A percentile compares a stretch with the other conserved stretches of the same genome.
Conservation (phyloP, 2,113 vertebrate species). For the Cebidichthys violaceus region DNA sequence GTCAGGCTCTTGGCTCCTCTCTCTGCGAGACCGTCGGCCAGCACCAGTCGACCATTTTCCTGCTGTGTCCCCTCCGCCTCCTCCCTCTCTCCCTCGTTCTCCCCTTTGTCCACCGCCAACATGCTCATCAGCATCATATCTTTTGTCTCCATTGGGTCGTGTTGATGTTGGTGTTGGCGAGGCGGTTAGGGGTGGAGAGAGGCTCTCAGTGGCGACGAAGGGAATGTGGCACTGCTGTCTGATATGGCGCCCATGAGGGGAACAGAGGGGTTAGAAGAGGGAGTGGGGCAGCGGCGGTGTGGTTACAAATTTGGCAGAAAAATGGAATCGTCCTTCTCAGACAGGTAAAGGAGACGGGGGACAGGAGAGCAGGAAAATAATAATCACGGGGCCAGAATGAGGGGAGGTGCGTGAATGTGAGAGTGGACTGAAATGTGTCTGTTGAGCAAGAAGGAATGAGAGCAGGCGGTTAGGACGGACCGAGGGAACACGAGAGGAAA, state of each 20-base stretch:
- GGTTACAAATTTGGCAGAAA: not conserved
- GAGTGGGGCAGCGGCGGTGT: not conserved
- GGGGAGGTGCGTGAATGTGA: constrained; percentile 17
- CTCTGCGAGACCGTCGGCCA: constrained; percentile 72
- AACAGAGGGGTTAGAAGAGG: constrained; percentile 39
- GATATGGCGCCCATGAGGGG: constrained; percentile 82
- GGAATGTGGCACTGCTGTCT: constrained; percentile 67
- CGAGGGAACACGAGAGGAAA: constrained; percentile 2
- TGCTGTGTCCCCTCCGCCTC: constrained; percentile 79
- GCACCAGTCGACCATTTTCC: constrained; percentile 85
- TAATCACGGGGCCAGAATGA: constrained; percentile 29
- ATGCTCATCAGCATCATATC: constrained; percentile 82
- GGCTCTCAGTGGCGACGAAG: constrained; percentile 55
- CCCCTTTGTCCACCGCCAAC: constrained; percentile 60
- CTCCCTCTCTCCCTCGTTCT: constrained; percentile 62
- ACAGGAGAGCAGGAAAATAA: not conserved
- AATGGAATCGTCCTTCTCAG: constrained; percentile 3
- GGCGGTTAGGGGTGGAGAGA: constrained; percentile 66
- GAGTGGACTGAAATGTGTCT: constrained; percentile 32
- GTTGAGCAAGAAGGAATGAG: constrained; percentile 48
- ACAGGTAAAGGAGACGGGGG: constrained; percentile 39
- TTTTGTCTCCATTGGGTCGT: constrained; percentile 88
- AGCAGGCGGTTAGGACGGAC: constrained; percentile 26
- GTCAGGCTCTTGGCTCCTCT: constrained; percentile 77
- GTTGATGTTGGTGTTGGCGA: constrained; percentile 64